Base-by-base conservation (phyloP, 2,888 invertebrate species). In the Hypercompe scribonia region DNA sequence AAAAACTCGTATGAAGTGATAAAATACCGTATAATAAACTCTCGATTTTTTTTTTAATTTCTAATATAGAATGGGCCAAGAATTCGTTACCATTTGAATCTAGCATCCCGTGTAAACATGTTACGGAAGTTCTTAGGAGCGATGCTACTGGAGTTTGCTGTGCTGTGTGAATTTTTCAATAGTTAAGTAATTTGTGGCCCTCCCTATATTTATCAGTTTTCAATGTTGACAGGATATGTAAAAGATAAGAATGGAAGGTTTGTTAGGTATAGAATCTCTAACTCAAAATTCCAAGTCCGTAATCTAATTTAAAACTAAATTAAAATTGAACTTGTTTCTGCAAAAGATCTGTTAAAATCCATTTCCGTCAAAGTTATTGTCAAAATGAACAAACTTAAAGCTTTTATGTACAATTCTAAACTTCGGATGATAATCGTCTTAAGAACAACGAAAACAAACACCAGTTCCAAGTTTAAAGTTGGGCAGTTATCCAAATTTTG, bases 371-470 rank as follows among this genome's bases (percentile, higher is more conserved):
- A 65, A 65, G 18, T 39, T 36, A 65, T 36, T 36, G 18, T 36
- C 28, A 65, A 39, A 66, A 42, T 42, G 18, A 31, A 28, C 66
- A 66, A 46, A 46, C 50, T 54, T 46, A 68, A 68, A 33, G 54
- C 34, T n/a, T 50, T 68, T 68, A 31, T 33, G 11, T 31, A 33
- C 31, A 58, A 61, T 68, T 46, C 18, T 73, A 80, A 76, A 71
- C 31, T 72, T 67, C 50, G 68, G 28, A 54, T 72, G 61, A 72
- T 76, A 76, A 68, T 64, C 65, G 71, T 54, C 66, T 78, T 69
- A 64, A 75, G 33, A 70, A 73, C 75, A 70, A 54, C 54, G 81
- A 72, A 78, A 78, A 78, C 70, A 81, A 73, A 36, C 46, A 68
- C 39, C 70, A 61, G 65, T 70, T 46, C 28, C 72, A 71, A 75